Evolutionary conservation across 2,797 vertebrate genomes (phyloP).

Genomic region (Melanotaenia trifasciata): DNA sequence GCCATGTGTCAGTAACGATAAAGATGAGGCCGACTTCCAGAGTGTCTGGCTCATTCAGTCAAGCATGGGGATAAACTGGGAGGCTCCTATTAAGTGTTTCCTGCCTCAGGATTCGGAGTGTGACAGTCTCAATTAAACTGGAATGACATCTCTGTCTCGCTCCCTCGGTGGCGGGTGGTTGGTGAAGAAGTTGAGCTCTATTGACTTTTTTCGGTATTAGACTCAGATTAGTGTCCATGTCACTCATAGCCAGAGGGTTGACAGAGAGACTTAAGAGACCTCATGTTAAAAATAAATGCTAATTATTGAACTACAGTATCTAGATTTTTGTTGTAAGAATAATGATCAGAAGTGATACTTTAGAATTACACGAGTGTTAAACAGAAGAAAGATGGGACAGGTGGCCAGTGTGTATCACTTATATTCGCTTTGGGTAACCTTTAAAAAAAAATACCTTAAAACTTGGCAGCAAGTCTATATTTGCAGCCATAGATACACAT

Average conservation of each 20-base stretch:
- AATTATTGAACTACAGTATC: not conserved
- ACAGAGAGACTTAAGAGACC: slow-evolving; percentile 1
- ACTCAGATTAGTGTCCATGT: slow-evolving; percentile 53
- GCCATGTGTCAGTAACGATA: slow-evolving; percentile 32
- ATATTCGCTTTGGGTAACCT: too few species aligned
- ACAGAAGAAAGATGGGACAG: too few species aligned
- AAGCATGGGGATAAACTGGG: slow-evolving; percentile 51
- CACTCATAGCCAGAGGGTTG: slow-evolving; percentile 55
- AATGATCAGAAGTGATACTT: too few species aligned
- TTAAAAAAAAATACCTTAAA: too few species aligned
- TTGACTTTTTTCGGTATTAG: slow-evolving; percentile 54
- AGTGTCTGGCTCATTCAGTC: slow-evolving; percentile 52
- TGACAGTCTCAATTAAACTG: slow-evolving; percentile 66
- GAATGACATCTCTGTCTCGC: slow-evolving; percentile 49
- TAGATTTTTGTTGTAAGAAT: not conserved
- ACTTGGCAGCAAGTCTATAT: too few species aligned
- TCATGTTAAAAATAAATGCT: slow-evolving; percentile 5
- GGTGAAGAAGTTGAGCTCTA: slow-evolving; percentile 39
- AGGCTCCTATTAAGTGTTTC: slow-evolving; percentile 58
- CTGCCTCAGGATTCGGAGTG: slow-evolving; percentile 55
- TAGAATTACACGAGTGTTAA: too few species aligned
- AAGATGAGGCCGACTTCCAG: slow-evolving; percentile 13
- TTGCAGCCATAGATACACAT: not conserved
- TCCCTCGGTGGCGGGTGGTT: slow-evolving; percentile 13
- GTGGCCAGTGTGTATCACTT: too few species aligned